These are phyloP conservation scores for Hermetia illucens DNA, from an alignment of 1,140 invertebrate genomes.

Conservation along the genomic window DNA sequence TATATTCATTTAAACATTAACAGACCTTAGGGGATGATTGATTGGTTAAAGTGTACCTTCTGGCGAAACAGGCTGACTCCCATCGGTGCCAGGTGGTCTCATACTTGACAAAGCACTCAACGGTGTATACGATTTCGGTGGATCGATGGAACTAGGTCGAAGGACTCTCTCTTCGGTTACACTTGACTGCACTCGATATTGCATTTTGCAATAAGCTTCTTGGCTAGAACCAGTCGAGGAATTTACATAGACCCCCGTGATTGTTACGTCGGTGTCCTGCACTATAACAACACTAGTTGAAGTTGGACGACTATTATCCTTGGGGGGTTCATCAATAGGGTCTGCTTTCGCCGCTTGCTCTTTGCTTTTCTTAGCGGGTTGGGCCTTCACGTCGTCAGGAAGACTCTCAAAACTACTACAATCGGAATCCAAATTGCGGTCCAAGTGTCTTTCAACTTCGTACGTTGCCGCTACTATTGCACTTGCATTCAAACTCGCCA, in stretches of 20 bases:
- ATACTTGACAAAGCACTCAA: conserved; percentile 72
- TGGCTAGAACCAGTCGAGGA: conserved; percentile 58
- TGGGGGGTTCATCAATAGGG: conserved; percentile 26
- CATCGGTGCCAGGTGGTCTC: conserved; percentile 58
- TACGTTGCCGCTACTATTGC: conserved; percentile 85
- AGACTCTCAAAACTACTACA: conserved; percentile 38
- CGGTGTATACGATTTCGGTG: conserved; percentile 65
- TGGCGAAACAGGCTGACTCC: too few species aligned
- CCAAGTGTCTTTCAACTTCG: conserved; percentile 46
- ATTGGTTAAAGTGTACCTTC: too few species aligned
- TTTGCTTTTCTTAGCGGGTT: neutral
- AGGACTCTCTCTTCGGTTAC: conserved; percentile 29
- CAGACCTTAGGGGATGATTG: too few species aligned
- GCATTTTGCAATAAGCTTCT: conserved; percentile 71
- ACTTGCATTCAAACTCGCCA: conserved; percentile 85
- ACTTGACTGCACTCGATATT: conserved; percentile 44
- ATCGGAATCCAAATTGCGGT: conserved; percentile 28
- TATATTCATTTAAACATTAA: too few species aligned
- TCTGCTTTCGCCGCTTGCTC: conserved; percentile 25
- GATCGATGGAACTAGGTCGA: conserved; percentile 64
- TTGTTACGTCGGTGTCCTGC: conserved; percentile 73
- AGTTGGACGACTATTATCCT: conserved; percentile 24
- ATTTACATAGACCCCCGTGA: conserved; percentile 66
- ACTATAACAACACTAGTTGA: conserved; percentile 49
- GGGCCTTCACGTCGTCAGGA: conserved; percentile 13